Evolutionary conservation across 1,140 invertebrate species (phyloP), one percentile per base, ranked within the genome.

Genomic region (Drosophila quadrilineata): DNA sequence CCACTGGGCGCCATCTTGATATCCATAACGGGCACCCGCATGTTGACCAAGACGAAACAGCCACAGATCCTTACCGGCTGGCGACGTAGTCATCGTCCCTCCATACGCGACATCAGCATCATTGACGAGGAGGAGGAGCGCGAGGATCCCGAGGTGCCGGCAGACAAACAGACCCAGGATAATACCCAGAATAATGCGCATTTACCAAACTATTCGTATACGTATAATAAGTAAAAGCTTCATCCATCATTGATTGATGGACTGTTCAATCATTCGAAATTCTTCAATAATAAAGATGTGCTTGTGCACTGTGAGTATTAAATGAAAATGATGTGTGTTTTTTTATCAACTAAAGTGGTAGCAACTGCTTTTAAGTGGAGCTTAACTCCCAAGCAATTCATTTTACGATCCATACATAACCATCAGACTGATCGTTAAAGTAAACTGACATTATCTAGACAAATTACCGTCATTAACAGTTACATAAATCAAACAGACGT

Each of bases 1-100:
- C 98, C 97, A 0, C 90, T 96, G 2, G 97, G 97, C 0, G 96
- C 97, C n/a, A 94, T 97, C 38, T 90, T 97, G 10, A 98, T 98
- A 53, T 94, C 95, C 0, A 75, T 98, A 1, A 91, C 93, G 0
- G 97, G 96, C 0, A 94, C 95, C 0, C 92, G 93, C 59, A 90
- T 98, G 9, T 91, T 98, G 24, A 93, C 92, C 3, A 94, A 93
- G 88, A 93, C 93, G 3, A 91, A 92, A 59, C 91, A 93, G 68
- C 92, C 92, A 6, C 91, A 91, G 71, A 90, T 92, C 26, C 67
- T 92, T 6, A 59, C 56, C 76, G 93, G 93, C 26, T 95, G 95
- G 94, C 91, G 93, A 3, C 92, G 94, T 49, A 93, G 93, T 16
- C 93, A 95, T 71, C 91, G 94, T 36, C 95, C 94, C 0, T 96